A percentile compares a stretch with the other conserved stretches of the same genome.
Evolutionary conservation across 1,140 invertebrate genomes (phyloP).

Genomic region (Chironomus tepperi): DNA sequence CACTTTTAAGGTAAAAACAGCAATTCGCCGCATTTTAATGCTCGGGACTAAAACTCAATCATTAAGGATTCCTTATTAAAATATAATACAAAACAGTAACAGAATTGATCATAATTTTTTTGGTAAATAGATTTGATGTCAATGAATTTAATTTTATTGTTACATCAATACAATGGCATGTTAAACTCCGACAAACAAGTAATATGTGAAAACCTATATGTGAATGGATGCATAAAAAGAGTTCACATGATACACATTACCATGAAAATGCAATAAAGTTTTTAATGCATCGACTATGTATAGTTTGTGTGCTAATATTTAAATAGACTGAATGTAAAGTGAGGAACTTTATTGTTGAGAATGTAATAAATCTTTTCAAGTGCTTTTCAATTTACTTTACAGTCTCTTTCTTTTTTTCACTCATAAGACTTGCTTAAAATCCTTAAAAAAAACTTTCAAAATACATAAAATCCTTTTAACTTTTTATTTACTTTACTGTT

Average conservation of each 20-base stretch:
- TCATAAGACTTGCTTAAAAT: constrained; percentile 1
- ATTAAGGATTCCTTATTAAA: no score
- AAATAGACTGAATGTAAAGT: not conserved
- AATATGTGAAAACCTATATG: no score
- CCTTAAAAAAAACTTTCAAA: not conserved
- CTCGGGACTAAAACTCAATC: no score
- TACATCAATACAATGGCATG: no score
- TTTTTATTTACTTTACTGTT: not conserved
- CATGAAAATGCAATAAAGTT: not conserved
- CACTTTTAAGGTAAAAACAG: no score
- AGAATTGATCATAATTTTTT: no score
- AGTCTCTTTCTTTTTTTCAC: not conserved
- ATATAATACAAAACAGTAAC: no score
- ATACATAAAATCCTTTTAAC: constrained; percentile 9
- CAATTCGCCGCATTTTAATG: no score
- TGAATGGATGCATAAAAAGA: not conserved
- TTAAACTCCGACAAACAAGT: no score
- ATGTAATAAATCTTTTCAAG: not conserved
- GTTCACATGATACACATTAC: not conserved
- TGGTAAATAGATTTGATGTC: no score
- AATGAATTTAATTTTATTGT: no score
- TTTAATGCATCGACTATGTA: not conserved
- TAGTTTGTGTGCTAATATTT: no score
- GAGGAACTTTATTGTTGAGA: not conserved
- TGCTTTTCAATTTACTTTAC: not conserved